Evolutionary conservation across 2,888 invertebrate species (phyloP), one percentile per base, ranked within the genome.

Genomic region (Acrobasis consociella): DNA sequence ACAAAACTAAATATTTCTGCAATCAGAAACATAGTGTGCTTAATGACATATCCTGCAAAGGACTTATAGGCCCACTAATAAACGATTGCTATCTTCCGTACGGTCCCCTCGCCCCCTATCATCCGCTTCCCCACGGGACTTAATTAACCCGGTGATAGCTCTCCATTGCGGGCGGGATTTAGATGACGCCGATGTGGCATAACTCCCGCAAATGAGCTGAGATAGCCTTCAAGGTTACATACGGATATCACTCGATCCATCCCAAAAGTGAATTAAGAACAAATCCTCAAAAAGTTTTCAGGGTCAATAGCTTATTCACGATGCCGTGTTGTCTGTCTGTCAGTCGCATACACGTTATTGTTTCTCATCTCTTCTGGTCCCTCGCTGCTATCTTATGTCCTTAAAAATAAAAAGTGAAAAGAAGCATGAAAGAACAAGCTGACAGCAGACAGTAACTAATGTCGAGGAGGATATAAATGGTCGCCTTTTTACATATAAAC

Each of bases 361-460:
- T 1, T 49, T 7, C 15, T n/a, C 7, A 31, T 31, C 7, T 31
- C 5, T 31, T 0, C 31, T 5, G 22, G 22, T 22, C 3, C 22
- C 22, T 22, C 22, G 22, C 22, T 31, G 31, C 31, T 31, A 31
- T 31, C 31, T 31, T 31, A 50, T 9, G n/a, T 16, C 15, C 9
- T 50, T 17, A 52, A 31, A 9, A 31, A 52, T 5, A 11, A 10
- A 1, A 37, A 37, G 31, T 2, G 37, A 37, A 55, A 15, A 31
- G 31, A 38, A 55, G 39, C 15, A 37, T 55, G 15, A 39, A 55
- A 15, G n/a, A 39, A 55, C 31, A 38, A 13, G 15, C 37, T 38
- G 16, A 55, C 55, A 55, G 39, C 39, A 55, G 39, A 55, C 39
- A 55, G 38, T 39, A 55, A 55, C 55, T 55, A 55, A 55, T 55